Conservation (phyloP, 2,888 invertebrate species). For the Philopedon plagiatum region DNA sequence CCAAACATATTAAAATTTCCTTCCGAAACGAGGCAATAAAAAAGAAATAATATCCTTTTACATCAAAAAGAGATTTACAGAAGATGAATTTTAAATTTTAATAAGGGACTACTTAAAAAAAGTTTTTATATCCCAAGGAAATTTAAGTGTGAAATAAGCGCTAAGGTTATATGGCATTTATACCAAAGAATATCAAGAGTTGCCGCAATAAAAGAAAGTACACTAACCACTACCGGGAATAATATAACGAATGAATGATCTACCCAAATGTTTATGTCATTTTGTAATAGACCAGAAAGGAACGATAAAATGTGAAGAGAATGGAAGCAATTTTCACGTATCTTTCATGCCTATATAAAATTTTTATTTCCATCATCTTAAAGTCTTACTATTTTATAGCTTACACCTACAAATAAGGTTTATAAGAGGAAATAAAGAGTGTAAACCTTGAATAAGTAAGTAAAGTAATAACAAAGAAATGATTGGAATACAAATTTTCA, state of each 20-base stretch:
- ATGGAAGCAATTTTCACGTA: background rate
- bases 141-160: no score
- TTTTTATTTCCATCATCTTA: background rate
- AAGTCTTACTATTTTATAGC: background rate
- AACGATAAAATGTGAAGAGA: background rate
- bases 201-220: background rate
- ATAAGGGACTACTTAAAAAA: no score
- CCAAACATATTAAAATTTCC: no score
- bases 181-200: background rate
- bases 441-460: background rate
- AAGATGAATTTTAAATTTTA: background rate
- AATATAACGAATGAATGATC: background rate
- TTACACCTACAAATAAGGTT: slow-evolving; percentile 3
- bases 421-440: background rate
- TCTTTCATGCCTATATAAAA: slow-evolving; percentile 3
- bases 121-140: no score
- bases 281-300: background rate
- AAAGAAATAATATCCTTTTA: no score
- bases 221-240: background rate
- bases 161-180: no score
- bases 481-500: background rate
- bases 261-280: background rate
- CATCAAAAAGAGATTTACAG: background rate
- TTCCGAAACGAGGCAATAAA: no score
- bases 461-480: background rate